Conservation (phyloP, 2,113 vertebrate genomes). For the Stegastes partitus region DNA sequence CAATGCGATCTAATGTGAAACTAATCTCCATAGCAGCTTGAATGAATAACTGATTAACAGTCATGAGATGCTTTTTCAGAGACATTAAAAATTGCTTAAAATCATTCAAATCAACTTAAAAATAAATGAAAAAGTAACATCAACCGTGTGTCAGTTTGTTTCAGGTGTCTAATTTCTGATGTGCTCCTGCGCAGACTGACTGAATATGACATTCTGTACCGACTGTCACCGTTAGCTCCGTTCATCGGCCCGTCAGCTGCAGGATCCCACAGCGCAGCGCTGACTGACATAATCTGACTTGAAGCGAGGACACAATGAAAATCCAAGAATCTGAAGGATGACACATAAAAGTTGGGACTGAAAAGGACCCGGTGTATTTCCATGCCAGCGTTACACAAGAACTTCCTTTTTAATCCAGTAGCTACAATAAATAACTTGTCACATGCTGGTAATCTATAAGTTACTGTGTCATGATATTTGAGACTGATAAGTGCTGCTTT, state of each 20-base stretch:
- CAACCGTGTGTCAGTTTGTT: constrained; percentile 63
- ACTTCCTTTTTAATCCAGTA: constrained; percentile 12
- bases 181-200: not conserved
- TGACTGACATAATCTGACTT: constrained; percentile 60
- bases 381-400: constrained; percentile 23
- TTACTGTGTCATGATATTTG: constrained; percentile 50
- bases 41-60: constrained; percentile 77
- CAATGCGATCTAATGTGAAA: constrained; percentile 81
- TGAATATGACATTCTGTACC: constrained; percentile 17
- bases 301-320: constrained; percentile 58
- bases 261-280: constrained; percentile 19
- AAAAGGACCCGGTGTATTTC: constrained; percentile 17
- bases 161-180: constrained; percentile 9
- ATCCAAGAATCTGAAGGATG: constrained; percentile 41
- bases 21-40: constrained; percentile 82
- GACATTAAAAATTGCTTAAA: constrained; percentile 77
- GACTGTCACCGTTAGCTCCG: constrained; percentile 38
- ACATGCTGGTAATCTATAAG: constrained; percentile 41
- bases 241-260: constrained; percentile 52
- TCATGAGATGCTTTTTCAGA: constrained; percentile 82
- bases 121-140: constrained; percentile 81
- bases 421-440: not conserved
- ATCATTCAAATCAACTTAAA: constrained; percentile 79
- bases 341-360: constrained; percentile 35
- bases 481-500: constrained; percentile 21